Percentiles rank a stretch among this genome's conserved stretches.
These are phyloP conservation scores for Dufourea novaeangliae DNA, from an alignment of 1,140 invertebrate genomes.

Conservation along the genomic window DNA sequence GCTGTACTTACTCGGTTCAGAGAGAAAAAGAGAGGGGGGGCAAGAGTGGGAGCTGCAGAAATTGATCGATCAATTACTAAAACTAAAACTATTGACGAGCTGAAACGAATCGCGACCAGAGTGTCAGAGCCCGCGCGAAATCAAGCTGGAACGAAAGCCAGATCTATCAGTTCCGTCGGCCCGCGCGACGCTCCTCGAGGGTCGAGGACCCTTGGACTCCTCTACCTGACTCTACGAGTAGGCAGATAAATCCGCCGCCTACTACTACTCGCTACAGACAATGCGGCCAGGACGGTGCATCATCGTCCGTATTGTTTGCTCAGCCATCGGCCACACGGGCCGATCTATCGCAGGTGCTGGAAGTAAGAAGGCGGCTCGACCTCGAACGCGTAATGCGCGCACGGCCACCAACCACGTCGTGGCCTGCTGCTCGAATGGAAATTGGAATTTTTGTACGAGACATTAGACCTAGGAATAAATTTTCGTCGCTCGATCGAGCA, in stretches of 20 bases:
- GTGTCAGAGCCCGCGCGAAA: conserved; percentile 42
- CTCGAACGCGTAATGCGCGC: conserved; percentile 22
- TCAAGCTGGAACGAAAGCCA: conserved; percentile 48
- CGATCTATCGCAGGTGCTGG: conserved; percentile 66
- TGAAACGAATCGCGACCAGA: conserved; percentile 23
- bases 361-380: conserved; percentile 39
- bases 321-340: conserved; percentile 57
- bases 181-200: conserved; percentile 49
- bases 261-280: conserved; percentile 68
- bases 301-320: conserved; percentile 73
- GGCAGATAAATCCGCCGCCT: conserved; percentile 72
- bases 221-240: conserved; percentile 71
- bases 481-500: neutral
- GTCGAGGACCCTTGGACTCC: conserved; percentile 63
- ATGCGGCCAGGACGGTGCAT: conserved; percentile 69
- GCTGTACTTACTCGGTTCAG: neutral
- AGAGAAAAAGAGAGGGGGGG: no score
- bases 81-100: conserved; percentile 5
- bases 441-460: conserved; percentile 26
- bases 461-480: conserved; percentile 22
- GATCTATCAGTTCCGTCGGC: conserved; percentile 55
- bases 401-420: conserved; percentile 6
- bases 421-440: conserved; percentile 5
- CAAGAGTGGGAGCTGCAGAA: neutral
- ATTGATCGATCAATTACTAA: neutral